phyloP scores from a whole-genome alignment of 1,140 invertebrate species.

The Caenorhabditis tropicalis region DNA sequence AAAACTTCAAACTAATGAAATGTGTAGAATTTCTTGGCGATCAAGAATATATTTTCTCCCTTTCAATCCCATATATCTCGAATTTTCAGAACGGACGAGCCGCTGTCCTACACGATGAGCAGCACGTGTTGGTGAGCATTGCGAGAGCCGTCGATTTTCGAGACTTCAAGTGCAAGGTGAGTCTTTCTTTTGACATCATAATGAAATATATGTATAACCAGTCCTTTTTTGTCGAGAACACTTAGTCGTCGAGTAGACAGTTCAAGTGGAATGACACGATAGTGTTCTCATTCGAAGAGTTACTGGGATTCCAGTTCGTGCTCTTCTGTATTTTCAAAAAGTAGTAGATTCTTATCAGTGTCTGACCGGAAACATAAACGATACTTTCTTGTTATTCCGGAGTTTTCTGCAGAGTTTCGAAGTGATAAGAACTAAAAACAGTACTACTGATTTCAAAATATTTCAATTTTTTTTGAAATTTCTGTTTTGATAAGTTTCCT shows the following conservation, averaged over 20 bases:
- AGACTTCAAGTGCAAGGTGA: slow-evolving; percentile 53
- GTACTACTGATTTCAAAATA: neutral
- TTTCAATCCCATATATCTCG: neutral
- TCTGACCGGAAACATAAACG: neutral
- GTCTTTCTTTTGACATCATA: neutral
- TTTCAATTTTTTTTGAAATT: too few species aligned
- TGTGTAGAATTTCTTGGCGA: too few species aligned
- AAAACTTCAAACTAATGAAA: too few species aligned
- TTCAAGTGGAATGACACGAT: slow-evolving; percentile 24
- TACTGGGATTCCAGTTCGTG: neutral
- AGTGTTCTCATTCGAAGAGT: neutral
- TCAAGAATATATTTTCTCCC: too few species aligned
- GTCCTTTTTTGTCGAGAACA: slow-evolving; percentile 38
- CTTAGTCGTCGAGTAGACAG: neutral
- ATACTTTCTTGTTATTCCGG: neutral
- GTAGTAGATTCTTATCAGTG: too few species aligned
- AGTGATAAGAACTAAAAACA: neutral
- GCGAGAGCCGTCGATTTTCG: slow-evolving; percentile 42
- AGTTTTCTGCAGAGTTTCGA: neutral
- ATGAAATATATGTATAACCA: too few species aligned
- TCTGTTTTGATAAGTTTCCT: too few species aligned
- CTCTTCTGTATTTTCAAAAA: too few species aligned
- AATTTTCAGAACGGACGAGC: slow-evolving; percentile 51
- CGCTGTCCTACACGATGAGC: slow-evolving; percentile 40
- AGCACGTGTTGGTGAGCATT: slow-evolving; percentile 40